Percentiles rank a stretch among this genome's conserved stretches.
phyloP scores from a whole-genome alignment of 2,888 invertebrate species.

The Ophion ventricosus region DNA sequence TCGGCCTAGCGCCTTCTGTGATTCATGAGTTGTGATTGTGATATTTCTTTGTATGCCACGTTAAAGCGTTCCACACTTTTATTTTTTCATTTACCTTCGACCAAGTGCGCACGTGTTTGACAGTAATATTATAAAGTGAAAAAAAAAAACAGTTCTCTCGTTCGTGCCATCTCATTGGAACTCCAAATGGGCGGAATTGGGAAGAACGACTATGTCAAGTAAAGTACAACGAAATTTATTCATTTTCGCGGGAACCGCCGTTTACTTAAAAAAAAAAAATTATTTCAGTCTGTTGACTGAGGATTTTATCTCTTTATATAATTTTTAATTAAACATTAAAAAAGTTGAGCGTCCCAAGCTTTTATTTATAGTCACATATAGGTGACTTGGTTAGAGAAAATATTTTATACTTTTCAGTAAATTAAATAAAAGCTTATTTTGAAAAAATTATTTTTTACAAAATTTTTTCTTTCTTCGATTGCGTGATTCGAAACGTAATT shows the following conservation, averaged over 20 bases:
- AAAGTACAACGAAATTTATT: constrained; percentile 40
- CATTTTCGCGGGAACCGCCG: neutral
- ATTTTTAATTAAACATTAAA: no score
- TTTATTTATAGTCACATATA: no score
- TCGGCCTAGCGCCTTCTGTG: neutral
- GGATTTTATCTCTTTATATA: no score
- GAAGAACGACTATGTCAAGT: constrained; percentile 53
- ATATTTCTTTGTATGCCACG: constrained; percentile 4
- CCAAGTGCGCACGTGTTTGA: neutral
- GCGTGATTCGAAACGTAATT: neutral
- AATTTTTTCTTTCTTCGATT: neutral
- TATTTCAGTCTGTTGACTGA: no score
- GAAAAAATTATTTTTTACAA: no score
- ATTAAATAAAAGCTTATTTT: no score
- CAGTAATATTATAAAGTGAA: neutral
- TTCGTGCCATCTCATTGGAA: constrained; percentile 5
- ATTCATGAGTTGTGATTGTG: constrained; percentile 3
- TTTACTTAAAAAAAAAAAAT: no score
- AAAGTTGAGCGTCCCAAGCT: no score
- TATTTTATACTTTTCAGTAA: no score
- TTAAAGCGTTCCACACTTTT: neutral
- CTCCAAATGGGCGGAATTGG: constrained; percentile 45
- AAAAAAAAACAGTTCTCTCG: constrained; percentile 31
- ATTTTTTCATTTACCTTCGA: constrained; percentile 1
- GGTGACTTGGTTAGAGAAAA: no score